Percentiles rank a stretch among this genome's conserved stretches.
phyloP scores from a whole-genome alignment of 2,113 vertebrate genomes.

The Pangasianodon hypophthalmus region DNA sequence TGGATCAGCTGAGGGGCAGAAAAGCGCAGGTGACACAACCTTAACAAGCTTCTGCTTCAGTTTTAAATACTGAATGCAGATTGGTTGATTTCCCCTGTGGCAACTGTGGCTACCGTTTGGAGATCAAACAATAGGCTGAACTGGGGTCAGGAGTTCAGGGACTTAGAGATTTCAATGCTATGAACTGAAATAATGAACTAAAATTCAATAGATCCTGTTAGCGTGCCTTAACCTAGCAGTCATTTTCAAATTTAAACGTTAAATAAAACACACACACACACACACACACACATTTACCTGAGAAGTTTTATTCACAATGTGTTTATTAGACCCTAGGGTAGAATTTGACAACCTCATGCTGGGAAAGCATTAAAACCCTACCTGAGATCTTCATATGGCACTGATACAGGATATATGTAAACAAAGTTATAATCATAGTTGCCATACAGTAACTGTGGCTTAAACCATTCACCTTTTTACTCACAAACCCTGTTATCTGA shows the following conservation, averaged over 20 bases:
- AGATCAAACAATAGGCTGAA: neutral
- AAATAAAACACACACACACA: neutral
- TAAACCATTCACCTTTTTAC: neutral
- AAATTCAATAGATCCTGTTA: neutral
- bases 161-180: neutral
- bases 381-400: neutral
- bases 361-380: neutral
- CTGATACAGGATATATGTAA: neutral
- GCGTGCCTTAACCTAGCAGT: neutral
- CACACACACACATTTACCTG: neutral
- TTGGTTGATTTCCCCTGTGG: neutral
- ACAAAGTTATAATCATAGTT: neutral
- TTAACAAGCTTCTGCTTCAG: constrained; percentile 28
- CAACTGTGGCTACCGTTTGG: neutral
- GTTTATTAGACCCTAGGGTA: neutral
- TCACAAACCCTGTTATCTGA: neutral
- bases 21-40: constrained; percentile 41
- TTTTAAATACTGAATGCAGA: constrained; percentile 34
- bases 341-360: neutral
- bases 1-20: constrained; percentile 34
- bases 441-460: neutral
- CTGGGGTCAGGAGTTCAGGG: neutral
- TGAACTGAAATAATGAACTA: neutral
- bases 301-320: neutral
- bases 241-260: neutral